Percentiles rank a stretch among this genome's conserved stretches.
phyloP scores from a whole-genome alignment of 1,140 invertebrate species.

The Liolophura sinensis region DNA sequence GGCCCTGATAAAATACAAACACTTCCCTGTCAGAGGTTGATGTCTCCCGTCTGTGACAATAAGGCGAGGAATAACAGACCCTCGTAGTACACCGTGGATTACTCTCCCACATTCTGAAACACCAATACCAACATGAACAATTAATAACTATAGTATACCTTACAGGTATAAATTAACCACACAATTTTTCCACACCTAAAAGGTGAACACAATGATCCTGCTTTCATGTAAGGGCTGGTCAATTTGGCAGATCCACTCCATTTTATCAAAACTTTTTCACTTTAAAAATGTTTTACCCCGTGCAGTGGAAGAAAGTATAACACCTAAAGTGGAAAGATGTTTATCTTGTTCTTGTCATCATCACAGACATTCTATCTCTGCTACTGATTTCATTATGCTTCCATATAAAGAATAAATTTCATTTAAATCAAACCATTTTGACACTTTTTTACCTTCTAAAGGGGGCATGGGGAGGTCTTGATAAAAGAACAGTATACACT shows the following conservation, averaged over 20 bases:
- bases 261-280: neutral
- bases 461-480: too few relatives aligned
- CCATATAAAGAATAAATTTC: neutral
- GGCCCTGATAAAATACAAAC: slow-evolving; percentile 37
- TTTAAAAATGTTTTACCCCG: too few relatives aligned
- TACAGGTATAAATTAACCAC: neutral
- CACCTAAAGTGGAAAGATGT: too few relatives aligned
- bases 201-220: slow-evolving; percentile 27
- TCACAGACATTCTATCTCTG: neutral
- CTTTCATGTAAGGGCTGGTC: neutral
- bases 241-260: neutral
- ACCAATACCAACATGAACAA: slow-evolving; percentile 2
- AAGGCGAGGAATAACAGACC: slow-evolving; percentile 24
- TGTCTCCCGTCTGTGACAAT: slow-evolving; percentile 36
- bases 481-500: too few relatives aligned
- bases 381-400: neutral
- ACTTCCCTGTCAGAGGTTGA: slow-evolving; percentile 30
- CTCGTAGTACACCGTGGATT: slow-evolving; percentile 28
- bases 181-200: slow-evolving; percentile 5
- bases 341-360: neutral
- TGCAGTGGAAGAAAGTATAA: too few relatives aligned
- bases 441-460: neutral
- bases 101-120: slow-evolving; percentile 32
- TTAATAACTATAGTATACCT: neutral
- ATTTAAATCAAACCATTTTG: neutral